phyloP scores from a whole-genome alignment of 2,113 vertebrate genomes.

The Heliornis fulica region DNA sequence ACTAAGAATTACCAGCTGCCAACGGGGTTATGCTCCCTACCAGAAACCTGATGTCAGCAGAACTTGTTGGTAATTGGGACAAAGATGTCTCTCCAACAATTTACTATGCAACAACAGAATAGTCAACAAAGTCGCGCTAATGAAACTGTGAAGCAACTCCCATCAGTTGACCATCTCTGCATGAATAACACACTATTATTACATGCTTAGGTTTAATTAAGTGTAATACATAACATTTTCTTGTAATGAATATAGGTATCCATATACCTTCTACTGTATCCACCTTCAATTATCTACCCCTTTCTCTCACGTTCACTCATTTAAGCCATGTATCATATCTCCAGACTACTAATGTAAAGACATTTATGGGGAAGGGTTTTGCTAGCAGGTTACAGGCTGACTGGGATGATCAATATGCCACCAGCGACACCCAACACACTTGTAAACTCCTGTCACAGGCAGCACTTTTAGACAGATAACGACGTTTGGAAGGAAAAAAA shows the following conservation, averaged over 20 bases:
- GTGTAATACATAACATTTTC: slow-evolving; percentile 25
- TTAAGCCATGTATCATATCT: not conserved
- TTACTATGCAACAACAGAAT: slow-evolving; percentile 17
- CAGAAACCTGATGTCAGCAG: not conserved
- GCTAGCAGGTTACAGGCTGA: not conserved
- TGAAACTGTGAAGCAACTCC: slow-evolving; percentile 18
- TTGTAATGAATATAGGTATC: slow-evolving; percentile 18
- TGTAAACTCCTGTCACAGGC: not conserved
- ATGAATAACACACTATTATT: slow-evolving; percentile 42
- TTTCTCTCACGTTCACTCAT: not conserved
- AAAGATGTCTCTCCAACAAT: not conserved
- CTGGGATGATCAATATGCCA: not conserved
- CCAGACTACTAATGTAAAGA: not conserved
- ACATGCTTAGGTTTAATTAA: slow-evolving; percentile 64
- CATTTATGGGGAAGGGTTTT: not conserved
- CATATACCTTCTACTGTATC: not conserved
- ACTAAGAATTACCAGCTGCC: not conserved
- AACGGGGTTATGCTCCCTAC: not conserved
- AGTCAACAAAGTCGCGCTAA: not conserved
- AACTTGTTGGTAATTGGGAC: not conserved
- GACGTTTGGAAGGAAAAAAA: not conserved
- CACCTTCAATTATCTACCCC: not conserved
- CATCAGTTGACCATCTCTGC: slow-evolving; percentile 20
- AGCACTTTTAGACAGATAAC: not conserved
- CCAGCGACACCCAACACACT: fast-evolving